phyloP scores from a whole-genome alignment of 2,113 vertebrate genomes.

The Planiliza haematocheilus region DNA sequence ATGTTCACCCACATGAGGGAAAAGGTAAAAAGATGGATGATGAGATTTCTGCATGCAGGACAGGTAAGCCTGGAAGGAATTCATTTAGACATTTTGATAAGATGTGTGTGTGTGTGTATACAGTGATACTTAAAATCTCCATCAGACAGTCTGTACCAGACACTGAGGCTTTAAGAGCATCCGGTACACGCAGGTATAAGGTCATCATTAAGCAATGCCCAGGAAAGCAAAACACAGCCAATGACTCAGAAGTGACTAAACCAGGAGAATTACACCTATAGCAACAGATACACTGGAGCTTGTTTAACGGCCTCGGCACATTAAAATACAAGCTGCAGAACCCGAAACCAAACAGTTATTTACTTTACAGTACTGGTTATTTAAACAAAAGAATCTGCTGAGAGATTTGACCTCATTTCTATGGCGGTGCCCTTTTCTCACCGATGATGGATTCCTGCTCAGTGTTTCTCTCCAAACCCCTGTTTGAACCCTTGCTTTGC shows the following conservation, averaged over 20 bases:
- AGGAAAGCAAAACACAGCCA: not conserved
- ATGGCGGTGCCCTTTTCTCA: constrained; percentile 23
- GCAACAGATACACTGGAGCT: not conserved
- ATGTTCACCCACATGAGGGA: not conserved
- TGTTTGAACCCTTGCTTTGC: constrained; percentile 40
- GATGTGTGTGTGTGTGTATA: not conserved
- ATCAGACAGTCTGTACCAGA: constrained; percentile 8
- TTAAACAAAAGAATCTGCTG: constrained; percentile 7
- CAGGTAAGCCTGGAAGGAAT: constrained; percentile 46
- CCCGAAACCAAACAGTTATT: constrained; percentile 5
- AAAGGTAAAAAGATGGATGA: not conserved
- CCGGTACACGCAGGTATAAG: not conserved
- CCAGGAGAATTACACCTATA: not conserved
- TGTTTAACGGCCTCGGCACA: no score
- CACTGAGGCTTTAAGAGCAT: not conserved
- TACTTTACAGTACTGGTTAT: not conserved
- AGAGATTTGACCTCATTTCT: constrained; percentile 25
- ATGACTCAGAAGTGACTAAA: not conserved
- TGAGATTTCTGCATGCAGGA: constrained; percentile 25
- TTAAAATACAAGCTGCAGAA: not conserved
- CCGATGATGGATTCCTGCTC: constrained; percentile 53
- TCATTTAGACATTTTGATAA: constrained; percentile 36
- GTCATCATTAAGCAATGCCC: not conserved
- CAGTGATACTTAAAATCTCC: constrained; percentile 18
- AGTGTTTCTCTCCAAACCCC: no score